These are phyloP conservation scores for Eueremaeus valkanovi DNA, from an alignment of 2,888 invertebrate genomes.

Conservation along the genomic window DNA sequence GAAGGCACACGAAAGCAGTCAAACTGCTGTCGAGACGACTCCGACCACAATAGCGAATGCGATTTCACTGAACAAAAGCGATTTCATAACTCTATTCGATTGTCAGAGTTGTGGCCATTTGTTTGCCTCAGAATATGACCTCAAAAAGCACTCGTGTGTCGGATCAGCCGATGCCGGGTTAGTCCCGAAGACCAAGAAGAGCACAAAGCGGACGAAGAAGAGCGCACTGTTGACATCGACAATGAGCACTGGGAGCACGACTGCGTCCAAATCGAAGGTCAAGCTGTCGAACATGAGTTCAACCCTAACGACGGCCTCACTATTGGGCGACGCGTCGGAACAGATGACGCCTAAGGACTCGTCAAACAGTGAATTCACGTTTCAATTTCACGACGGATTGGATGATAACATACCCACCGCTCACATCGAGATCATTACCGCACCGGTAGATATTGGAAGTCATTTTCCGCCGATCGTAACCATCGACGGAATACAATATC, in stretches of 20 bases:
- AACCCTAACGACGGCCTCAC: conserved; percentile 23
- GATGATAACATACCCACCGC: conserved; percentile 44
- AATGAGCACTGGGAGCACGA: neutral
- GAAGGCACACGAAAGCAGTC: conserved; percentile 49
- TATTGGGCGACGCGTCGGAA: neutral
- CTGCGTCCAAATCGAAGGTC: neutral
- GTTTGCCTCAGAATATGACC: conserved; percentile 28
- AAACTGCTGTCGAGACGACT: neutral
- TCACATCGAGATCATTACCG: conserved; percentile 46
- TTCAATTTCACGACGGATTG: conserved; percentile 26
- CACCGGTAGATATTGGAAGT: conserved; percentile 27
- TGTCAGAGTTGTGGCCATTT: conserved; percentile 38
- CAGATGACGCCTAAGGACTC: conserved; percentile 20
- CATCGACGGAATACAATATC: conserved; percentile 34
- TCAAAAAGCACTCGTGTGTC: conserved; percentile 4
- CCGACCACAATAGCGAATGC: neutral
- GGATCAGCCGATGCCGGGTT: neutral
- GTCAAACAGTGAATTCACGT: conserved; percentile 31
- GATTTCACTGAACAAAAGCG: conserved; percentile 6
- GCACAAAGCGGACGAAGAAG: neutral
- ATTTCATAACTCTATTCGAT: conserved; percentile 35
- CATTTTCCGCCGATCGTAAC: conserved; percentile 30
- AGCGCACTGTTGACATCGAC: neutral
- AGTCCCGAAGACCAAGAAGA: neutral
- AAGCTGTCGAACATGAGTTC: conserved; percentile 11